Percentiles rank a stretch among this genome's conserved stretches.
phyloP scores from a whole-genome alignment of 2,797 vertebrate genomes.

The Glyptemys insculpta region DNA sequence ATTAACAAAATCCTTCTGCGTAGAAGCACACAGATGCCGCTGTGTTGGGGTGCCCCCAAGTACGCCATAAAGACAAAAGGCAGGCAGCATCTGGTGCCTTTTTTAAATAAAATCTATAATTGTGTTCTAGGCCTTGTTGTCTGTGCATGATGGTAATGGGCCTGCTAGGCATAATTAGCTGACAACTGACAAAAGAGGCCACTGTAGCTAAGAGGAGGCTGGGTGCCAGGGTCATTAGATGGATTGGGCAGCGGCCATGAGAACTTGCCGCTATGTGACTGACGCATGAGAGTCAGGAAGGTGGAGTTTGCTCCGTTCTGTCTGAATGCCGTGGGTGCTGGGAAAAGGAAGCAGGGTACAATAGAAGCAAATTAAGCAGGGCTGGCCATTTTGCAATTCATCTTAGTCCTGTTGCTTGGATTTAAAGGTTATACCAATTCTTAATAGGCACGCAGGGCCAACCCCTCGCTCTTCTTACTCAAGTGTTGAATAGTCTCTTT shows the following conservation, averaged over 20 bases:
- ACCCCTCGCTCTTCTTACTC: neutral
- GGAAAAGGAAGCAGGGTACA: neutral
- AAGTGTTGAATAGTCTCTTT: neutral
- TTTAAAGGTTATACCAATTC: neutral
- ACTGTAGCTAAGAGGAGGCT: neutral
- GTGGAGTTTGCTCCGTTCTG: neutral
- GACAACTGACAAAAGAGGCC: slow-evolving; percentile 63
- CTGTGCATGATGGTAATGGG: slow-evolving; percentile 35
- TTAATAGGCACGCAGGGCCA: neutral
- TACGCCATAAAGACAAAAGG: slow-evolving; percentile 49
- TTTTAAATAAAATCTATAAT: slow-evolving; percentile 37
- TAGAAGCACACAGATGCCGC: neutral
- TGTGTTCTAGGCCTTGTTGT: slow-evolving; percentile 45
- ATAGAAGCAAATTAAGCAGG: slow-evolving; percentile 24
- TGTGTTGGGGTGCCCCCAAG: neutral
- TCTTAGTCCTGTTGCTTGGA: neutral
- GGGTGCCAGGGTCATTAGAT: slow-evolving; percentile 12
- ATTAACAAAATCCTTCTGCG: neutral
- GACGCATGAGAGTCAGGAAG: neutral
- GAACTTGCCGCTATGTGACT: slow-evolving; percentile 24
- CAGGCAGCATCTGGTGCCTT: slow-evolving; percentile 52
- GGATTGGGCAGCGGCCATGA: neutral
- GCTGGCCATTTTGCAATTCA: neutral
- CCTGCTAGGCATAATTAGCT: slow-evolving; percentile 37
- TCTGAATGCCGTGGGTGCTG: slow-evolving; percentile 22